Percentiles rank a stretch among this genome's conserved stretches.
phyloP scores from a whole-genome alignment of 2,113 vertebrate species.

The Athene cunicularia region DNA sequence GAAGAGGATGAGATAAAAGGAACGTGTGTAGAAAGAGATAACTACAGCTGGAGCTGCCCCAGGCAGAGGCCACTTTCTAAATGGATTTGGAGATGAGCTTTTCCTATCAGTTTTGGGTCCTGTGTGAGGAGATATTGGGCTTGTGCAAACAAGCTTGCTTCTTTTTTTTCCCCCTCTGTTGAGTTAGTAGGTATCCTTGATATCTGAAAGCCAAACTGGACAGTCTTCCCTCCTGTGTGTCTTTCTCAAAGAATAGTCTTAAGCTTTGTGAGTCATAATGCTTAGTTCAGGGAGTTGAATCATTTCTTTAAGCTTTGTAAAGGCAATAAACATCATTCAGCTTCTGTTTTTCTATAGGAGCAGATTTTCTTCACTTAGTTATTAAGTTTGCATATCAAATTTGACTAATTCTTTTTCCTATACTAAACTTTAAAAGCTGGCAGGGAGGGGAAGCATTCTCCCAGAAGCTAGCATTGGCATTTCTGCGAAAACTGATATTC shows the following conservation, averaged over 20 bases:
- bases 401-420: not conserved
- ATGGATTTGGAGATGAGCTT: not conserved
- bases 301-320: not conserved
- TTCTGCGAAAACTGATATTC: not conserved
- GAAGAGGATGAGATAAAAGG: not conserved
- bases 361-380: not conserved
- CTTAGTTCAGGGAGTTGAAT: not conserved
- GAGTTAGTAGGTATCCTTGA: not conserved
- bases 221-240: not conserved
- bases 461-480: no score
- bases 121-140: not conserved
- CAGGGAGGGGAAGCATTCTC: not conserved
- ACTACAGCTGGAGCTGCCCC: not conserved
- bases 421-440: not conserved
- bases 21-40: not conserved
- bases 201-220: not conserved
- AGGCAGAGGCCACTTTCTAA: not conserved
- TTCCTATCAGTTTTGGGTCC: not conserved
- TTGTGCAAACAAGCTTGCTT: not conserved
- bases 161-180: not conserved
- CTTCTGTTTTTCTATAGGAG: not conserved
- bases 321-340: not conserved
- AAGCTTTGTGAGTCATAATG: fast-evolving
- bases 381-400: fast-evolving
- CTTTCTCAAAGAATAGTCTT: not conserved